Percentiles rank a stretch among this genome's conserved stretches.
Evolutionary conservation across 1,140 invertebrate species (phyloP).

Genomic region (Apolygus lucorum): DNA sequence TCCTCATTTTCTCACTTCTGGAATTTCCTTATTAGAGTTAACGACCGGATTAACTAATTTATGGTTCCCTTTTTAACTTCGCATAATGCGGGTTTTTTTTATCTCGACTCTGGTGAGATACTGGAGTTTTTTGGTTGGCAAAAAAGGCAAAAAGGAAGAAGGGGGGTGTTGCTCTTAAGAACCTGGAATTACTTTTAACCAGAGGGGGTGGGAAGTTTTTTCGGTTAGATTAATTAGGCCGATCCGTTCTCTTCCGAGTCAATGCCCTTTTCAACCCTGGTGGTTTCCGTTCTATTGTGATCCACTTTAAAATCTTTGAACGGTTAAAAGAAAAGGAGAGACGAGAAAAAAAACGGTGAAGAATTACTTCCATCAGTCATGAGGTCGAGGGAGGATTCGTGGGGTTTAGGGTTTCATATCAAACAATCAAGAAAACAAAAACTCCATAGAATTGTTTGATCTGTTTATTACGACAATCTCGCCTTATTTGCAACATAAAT

Average conservation of each 20-base stretch:
- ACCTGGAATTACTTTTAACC: constrained; percentile 1
- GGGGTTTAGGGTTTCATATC: too few species aligned
- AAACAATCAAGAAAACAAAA: too few species aligned
- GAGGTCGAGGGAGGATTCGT: too few species aligned
- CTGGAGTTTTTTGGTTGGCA: not conserved
- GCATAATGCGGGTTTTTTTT: constrained; percentile 1
- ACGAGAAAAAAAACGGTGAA: not conserved
- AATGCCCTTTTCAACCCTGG: not conserved
- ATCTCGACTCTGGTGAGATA: not conserved
- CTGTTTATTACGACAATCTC: too few species aligned
- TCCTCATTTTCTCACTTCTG: not conserved
- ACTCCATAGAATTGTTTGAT: too few species aligned
- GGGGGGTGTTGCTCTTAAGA: constrained; percentile 2
- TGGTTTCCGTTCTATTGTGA: constrained; percentile 1
- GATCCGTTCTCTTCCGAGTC: not conserved
- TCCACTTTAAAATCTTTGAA: constrained; percentile 1
- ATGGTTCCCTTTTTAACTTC: constrained; percentile 4
- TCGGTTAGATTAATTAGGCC: constrained; percentile 9
- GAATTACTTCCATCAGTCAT: too few species aligned
- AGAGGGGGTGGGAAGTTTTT: not conserved
- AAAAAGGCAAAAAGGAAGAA: not conserved
- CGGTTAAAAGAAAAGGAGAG: not conserved
- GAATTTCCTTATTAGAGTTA: constrained; percentile 17
- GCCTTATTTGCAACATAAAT: too few species aligned
- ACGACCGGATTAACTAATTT: constrained; percentile 16